phyloP scores from a whole-genome alignment of 2,888 invertebrate species.

The Pogonocherus hispidulus region DNA sequence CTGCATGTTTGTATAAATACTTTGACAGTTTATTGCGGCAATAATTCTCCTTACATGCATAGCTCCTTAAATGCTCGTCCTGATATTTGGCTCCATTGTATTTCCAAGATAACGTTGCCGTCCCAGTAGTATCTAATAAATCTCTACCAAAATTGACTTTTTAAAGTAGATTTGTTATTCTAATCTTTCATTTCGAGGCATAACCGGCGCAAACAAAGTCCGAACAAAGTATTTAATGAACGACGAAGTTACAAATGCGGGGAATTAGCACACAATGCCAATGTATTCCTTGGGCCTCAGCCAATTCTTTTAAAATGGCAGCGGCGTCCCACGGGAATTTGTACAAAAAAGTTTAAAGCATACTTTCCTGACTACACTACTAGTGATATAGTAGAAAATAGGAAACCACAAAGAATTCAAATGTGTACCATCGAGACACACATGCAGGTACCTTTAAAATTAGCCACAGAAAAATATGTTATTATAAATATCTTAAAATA shows the following conservation, averaged over 20 bases:
- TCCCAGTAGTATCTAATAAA: not conserved
- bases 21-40: no score
- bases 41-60: not conserved
- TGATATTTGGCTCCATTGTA: not conserved
- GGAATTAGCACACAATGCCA: slow-evolving; percentile 8
- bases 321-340: no score
- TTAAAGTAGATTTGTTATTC: slow-evolving; percentile 5
- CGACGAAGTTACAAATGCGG: not conserved
- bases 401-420: no score
- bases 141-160: slow-evolving; percentile 1
- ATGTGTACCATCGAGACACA: no score
- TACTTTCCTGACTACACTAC: no score
- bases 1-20: no score
- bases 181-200: not conserved
- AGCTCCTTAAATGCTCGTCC: not conserved
- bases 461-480: no score
- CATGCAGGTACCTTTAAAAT: no score
- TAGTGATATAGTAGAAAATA: no score
- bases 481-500: no score
- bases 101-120: not conserved
- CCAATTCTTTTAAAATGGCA: not conserved
- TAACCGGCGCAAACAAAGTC: not conserved
- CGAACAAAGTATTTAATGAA: slow-evolving; percentile 9
- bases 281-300: not conserved
- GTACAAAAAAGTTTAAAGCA: no score